Base-by-base conservation (phyloP, 2,888 invertebrate species). In the Callyntrura guangdongensis region DNA sequence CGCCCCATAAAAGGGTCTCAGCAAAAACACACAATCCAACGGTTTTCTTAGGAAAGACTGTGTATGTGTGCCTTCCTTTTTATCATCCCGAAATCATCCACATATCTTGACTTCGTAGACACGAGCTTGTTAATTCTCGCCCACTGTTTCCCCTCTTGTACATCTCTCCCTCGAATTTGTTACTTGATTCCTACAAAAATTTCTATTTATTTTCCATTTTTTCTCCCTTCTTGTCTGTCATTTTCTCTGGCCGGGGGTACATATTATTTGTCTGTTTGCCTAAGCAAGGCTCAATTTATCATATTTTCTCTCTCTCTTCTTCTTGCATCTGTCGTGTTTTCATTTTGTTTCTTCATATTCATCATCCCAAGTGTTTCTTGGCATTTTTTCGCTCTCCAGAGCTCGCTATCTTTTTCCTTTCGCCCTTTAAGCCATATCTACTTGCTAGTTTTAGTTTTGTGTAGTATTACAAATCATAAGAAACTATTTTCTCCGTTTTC, bases 81-180 rank as follows among this genome's bases (percentile, higher is more conserved):
- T n/a, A n/a, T n/a, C n/a, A n/a, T n/a, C n/a, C n/a, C n/a, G n/a
- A n/a, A n/a, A n/a, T n/a, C n/a, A n/a, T n/a, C 56, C 2, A 5
- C 36, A 36, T 36, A 36, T 36, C 6, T 36, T 36, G 36, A 36
- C 36, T 36, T n/a, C n/a, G 36, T 36, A 27, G 20, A 61, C 45
- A 59, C 81, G 61, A 81, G 81, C 81, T 81, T 81, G 79, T 81
- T 81, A 81, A 81, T 81, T 61, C 81, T 56, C 56, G 53, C 49
- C 49, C 49, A 36, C 12, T 45, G 17, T 22, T n/a, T 45, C 6
- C 69, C 45, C n/a, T n/a, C 69, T 72, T 25, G 1, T n/a, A n/a
- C n/a, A n/a, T n/a, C n/a, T n/a, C 64, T 72, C 36, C 17, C 17
- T 72, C 14, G 3, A 36, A 36, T 36, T 77, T 56, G n/a, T 14